Evolutionary conservation across 2,113 vertebrate genomes (phyloP).

Genomic region (Passer domesticus): DNA sequence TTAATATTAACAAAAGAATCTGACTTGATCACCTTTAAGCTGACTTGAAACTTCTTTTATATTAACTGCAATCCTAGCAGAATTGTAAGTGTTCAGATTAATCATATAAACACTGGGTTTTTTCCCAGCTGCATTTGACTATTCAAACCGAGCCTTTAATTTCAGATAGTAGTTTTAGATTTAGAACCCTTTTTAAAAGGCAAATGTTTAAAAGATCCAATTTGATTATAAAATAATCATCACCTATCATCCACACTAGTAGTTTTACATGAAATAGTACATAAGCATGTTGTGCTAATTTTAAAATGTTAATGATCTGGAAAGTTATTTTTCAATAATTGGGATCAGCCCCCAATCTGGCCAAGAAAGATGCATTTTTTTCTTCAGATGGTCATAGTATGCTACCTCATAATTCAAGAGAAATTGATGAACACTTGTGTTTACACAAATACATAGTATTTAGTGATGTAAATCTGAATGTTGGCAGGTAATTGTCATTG

Average conservation of each 20-base stretch:
- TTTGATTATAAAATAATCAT: background rate
- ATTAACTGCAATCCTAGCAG: background rate
- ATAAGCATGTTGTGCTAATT: background rate
- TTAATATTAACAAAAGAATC: slow-evolving; percentile 10
- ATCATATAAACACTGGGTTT: background rate
- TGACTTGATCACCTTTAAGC: background rate
- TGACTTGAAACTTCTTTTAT: background rate
- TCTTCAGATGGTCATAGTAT: background rate
- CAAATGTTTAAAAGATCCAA: background rate
- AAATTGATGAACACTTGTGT: background rate
- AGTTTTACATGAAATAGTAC: background rate
- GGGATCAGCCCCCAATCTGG: background rate
- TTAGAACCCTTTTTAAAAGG: background rate
- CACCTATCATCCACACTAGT: background rate
- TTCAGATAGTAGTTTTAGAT: background rate
- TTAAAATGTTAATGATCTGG: background rate
- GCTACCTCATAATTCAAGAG: background rate
- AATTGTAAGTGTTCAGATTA: background rate
- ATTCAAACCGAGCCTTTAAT: background rate
- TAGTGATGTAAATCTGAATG: background rate
- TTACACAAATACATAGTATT: background rate
- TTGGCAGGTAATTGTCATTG: background rate
- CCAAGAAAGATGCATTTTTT: background rate
- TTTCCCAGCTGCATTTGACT: background rate
- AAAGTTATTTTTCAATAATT: background rate